Evolutionary conservation across 2,113 vertebrate genomes (phyloP), one percentile per base, ranked within the genome.

Genomic region (Chloropsis hardwickii): DNA sequence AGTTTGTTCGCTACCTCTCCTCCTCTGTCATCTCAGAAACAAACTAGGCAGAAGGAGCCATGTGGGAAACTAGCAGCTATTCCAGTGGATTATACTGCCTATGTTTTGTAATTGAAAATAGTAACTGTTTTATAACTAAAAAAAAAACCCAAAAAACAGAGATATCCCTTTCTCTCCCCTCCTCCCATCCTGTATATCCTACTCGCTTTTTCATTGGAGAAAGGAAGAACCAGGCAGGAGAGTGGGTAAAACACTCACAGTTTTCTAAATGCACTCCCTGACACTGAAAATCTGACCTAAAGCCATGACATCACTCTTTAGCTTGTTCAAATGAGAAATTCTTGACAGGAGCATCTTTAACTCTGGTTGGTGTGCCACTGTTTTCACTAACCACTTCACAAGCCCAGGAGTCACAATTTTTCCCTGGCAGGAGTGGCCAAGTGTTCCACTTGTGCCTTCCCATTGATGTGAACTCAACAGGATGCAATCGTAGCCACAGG

Each of bases 381-480:
- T 51, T 80, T 54, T 71, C 62, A 22, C 65, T 39, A 37, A 67
- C 15, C 8, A 22, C 21, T 31, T 62, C 28, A 45, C 5, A 2
- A 69, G 19, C 16, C 33, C 48, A 23, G 83, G 13, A 64, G 28
- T 24, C n/a, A 13, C 40, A 8, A 1, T 15, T 88, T 42, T 88
- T 50, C 61, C 61, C 47, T n/a, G 7, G 11, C 14, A 65, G 42
- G 24, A 57, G 17, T 8, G 10, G 4, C 58, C 53, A 29, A 9
- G 37, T 6, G 18, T 31, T 76, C 58, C 31, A 18, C 40, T 69
- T 11, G 3, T 1, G 1, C 47, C 33, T 81, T 67, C 39, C 22
- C 19, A 50, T 44, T 1, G 1, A 29, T 4, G 45, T 10, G 16
- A 71, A 45, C 1, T 5, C 1, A 3, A 45, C 0, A 2, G 48